Percentiles rank a stretch among this genome's conserved stretches.
Conservation (phyloP, 1,140 invertebrate species). For the Acromyrmex heyeri region DNA sequence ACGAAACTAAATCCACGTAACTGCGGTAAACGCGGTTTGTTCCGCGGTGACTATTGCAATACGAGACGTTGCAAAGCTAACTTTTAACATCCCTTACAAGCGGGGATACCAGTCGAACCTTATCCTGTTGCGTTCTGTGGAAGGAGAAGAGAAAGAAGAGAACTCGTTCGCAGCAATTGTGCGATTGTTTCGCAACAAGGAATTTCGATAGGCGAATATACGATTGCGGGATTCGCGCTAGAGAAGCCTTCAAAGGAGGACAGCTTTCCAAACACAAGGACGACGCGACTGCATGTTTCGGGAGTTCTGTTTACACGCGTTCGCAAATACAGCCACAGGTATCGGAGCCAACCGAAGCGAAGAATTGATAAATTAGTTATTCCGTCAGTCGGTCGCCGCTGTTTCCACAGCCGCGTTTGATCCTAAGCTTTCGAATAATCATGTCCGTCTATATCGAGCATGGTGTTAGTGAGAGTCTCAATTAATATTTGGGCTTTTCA, state of each 20-base stretch:
- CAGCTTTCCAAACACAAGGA: constrained; percentile 70
- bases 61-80: constrained; percentile 16
- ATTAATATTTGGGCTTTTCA: no score
- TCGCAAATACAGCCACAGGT: constrained; percentile 82
- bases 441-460: constrained; percentile 77
- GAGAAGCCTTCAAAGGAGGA: constrained; percentile 45
- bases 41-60: constrained; percentile 12
- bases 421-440: constrained; percentile 81
- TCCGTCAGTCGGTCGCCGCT: constrained; percentile 83
- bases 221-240: constrained; percentile 5
- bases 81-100: background rate
- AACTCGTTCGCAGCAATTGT: background rate
- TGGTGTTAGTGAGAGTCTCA: background rate
- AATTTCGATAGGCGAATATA: constrained; percentile 19
- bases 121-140: background rate
- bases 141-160: background rate
- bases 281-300: constrained; percentile 57
- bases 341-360: constrained; percentile 86
- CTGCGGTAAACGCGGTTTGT: constrained; percentile 43
- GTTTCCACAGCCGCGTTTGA: constrained; percentile 79
- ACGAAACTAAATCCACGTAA: constrained; percentile 74
- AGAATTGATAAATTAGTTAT: constrained; percentile 87
- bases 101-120: background rate
- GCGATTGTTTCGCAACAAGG: constrained; percentile 5
- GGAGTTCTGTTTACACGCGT: constrained; percentile 82